Percentiles rank a stretch among this genome's conserved stretches.
Conservation (phyloP, 1,140 invertebrate genomes). For the Sogatella furcifera region DNA sequence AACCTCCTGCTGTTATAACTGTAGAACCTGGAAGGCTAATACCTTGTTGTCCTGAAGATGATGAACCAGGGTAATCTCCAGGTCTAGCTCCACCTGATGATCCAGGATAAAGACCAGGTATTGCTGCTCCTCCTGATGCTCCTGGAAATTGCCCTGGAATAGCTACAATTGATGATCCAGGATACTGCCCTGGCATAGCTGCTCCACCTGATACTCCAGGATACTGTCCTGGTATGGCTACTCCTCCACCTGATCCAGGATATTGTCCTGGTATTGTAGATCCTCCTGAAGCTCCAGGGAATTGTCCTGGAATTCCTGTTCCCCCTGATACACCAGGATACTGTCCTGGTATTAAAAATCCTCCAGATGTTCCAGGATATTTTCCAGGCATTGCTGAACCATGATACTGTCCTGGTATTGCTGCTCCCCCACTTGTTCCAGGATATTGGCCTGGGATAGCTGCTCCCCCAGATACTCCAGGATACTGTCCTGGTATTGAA, state of each 20-base stretch:
- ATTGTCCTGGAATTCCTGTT: too few relatives aligned
- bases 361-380: not conserved
- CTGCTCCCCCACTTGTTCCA: not conserved
- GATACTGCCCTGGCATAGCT: conserved; percentile 10
- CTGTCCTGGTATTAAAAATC: conserved; percentile 10
- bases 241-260: conserved; percentile 1
- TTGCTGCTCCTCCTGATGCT: conserved; percentile 14
- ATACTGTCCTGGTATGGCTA: conserved; percentile 4
- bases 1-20: too few relatives aligned
- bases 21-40: too few relatives aligned
- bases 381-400: not conserved
- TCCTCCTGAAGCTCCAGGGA: too few relatives aligned
- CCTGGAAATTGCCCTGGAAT: conserved; percentile 5
- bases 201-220: conserved; percentile 3
- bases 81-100: not conserved
- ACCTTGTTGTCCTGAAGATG: too few relatives aligned
- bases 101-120: conserved; percentile 3
- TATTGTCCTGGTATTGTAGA: conserved; percentile 9
- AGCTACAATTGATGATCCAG: not conserved
- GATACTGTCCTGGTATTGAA: conserved; percentile 7
- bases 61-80: too few relatives aligned
- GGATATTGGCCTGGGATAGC: conserved; percentile 10
- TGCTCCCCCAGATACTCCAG: conserved; percentile 1
- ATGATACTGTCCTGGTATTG: conserved; percentile 13
- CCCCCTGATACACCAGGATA: conserved; percentile 11